Conservation (phyloP, 2,113 vertebrate genomes). For the Myiopsitta monachus region DNA sequence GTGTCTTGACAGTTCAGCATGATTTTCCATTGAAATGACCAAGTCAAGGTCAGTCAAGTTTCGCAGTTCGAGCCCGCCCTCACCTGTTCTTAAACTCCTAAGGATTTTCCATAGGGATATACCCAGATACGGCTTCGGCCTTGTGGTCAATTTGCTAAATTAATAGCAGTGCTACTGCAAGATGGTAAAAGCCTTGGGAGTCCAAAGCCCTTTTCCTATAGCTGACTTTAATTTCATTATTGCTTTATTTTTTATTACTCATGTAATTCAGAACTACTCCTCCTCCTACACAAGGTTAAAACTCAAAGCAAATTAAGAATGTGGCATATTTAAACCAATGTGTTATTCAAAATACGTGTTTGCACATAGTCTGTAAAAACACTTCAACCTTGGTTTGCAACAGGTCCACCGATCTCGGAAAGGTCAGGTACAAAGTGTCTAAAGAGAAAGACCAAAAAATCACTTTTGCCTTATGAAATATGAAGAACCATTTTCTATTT, state of each 20-base stretch:
- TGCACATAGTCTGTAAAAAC: background rate
- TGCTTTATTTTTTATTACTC: background rate
- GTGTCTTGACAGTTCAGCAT: background rate
- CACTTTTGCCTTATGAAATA: background rate
- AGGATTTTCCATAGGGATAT: background rate
- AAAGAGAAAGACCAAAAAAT: background rate
- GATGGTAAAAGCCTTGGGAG: background rate
- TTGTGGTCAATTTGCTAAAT: background rate
- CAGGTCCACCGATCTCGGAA: background rate
- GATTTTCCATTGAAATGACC: background rate
- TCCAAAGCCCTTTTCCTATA: background rate
- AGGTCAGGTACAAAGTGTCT: background rate
- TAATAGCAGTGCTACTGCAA: background rate
- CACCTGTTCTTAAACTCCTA: background rate
- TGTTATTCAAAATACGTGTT: background rate
- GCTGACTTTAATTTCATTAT: background rate
- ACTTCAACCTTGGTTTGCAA: background rate
- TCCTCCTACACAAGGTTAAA: background rate
- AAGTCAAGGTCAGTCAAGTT: background rate
- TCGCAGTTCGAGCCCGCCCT: background rate
- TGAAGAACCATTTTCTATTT: background rate
- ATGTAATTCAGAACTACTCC: background rate
- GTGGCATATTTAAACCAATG: background rate
- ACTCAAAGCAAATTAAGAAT: background rate
- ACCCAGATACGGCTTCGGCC: background rate